Conservation (phyloP, 2,797 vertebrate genomes). For the Cetoscarus ocellatus region DNA sequence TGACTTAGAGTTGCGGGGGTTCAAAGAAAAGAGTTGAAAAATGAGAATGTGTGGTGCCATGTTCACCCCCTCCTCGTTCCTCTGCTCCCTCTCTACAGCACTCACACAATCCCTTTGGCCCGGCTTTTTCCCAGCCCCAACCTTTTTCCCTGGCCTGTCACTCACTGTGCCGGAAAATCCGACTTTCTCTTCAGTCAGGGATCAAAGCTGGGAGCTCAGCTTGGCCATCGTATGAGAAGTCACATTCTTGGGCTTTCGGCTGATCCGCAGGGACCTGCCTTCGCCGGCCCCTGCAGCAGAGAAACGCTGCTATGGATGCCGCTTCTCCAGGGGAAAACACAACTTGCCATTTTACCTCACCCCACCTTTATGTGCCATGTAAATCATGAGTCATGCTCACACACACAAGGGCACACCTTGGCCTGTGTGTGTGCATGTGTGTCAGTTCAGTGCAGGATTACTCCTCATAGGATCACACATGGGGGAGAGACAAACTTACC, state of each 20-base stretch:
- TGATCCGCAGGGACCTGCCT: constrained; percentile 56
- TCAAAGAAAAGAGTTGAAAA: constrained; percentile 56
- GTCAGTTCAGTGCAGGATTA: constrained; percentile 44
- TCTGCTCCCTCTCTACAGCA: constrained; percentile 13
- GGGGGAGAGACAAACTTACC: constrained; percentile 52
- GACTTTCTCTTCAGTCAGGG: constrained; percentile 72
- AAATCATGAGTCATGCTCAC: constrained; percentile 50
- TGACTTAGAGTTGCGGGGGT: constrained; percentile 43
- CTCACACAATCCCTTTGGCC: constrained; percentile 54
- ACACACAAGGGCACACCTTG: constrained; percentile 43
- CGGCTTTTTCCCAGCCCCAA: constrained; percentile 59
- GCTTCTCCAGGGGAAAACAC: constrained; percentile 40
- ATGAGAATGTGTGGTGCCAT: constrained; percentile 39
- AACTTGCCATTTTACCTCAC: not conserved
- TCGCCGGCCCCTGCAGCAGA: constrained; percentile 4
- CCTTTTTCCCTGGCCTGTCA: constrained; percentile 55
- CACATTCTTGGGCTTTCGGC: constrained; percentile 67
- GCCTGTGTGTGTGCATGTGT: constrained; percentile 6
- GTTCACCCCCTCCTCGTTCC: no score
- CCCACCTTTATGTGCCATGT: constrained; percentile 21
- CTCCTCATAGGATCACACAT: constrained; percentile 38
- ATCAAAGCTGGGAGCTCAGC: constrained; percentile 71
- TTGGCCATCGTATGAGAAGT: constrained; percentile 58
- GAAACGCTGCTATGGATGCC: constrained; percentile 27
- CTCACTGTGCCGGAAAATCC: constrained; percentile 78